phyloP scores from a whole-genome alignment of 1,140 invertebrate genomes.

The Nymphalis io region DNA sequence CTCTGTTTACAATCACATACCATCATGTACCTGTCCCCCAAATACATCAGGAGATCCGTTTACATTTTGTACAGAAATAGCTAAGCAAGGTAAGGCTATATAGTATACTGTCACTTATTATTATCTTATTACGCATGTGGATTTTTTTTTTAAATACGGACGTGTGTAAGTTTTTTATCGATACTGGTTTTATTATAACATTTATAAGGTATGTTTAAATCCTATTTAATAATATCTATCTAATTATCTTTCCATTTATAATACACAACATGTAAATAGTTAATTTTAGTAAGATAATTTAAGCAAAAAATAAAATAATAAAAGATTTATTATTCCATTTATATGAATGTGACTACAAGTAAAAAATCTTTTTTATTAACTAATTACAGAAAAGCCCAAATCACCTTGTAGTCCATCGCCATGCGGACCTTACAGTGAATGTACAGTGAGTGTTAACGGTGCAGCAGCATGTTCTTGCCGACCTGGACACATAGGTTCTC shows the following conservation, averaged over 20 bases:
- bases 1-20: constrained; percentile 86
- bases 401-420: constrained; percentile 88
- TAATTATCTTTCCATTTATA: too few relatives aligned
- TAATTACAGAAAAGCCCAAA: constrained; percentile 48
- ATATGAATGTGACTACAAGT: background rate
- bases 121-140: too few relatives aligned
- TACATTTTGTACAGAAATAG: constrained; percentile 83
- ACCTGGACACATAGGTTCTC: constrained; percentile 86
- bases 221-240: too few relatives aligned
- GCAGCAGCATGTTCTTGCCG: constrained; percentile 87
- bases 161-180: too few relatives aligned
- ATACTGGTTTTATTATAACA: background rate
- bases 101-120: too few relatives aligned
- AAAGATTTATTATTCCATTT: background rate
- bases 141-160: too few relatives aligned
- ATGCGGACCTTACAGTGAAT: constrained; percentile 88
- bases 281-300: too few relatives aligned
- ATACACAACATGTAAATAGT: too few relatives aligned
- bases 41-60: constrained; percentile 88
- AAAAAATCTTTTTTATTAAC: too few relatives aligned
- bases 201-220: too few relatives aligned
- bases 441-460: constrained; percentile 83
- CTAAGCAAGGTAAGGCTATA: constrained; percentile 73
- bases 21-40: constrained; percentile 85
- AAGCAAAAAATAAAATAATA: background rate